Base-by-base conservation (phyloP, 2,797 vertebrate species). In the Sebastes matsubarae region DNA sequence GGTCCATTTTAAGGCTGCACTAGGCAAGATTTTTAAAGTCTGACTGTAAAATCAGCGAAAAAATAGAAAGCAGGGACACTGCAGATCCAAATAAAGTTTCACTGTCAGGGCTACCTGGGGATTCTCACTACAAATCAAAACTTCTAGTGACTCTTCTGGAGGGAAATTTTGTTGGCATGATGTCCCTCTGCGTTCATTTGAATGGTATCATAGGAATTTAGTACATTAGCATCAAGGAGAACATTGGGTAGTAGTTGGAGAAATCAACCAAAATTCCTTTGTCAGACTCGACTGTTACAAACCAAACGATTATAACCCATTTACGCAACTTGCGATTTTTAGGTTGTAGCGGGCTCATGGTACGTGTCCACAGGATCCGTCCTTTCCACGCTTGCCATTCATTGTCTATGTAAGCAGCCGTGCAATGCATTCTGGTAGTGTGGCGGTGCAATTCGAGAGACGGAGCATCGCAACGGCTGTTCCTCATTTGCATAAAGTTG, bases 1-100 rank as follows among this genome's bases (percentile, higher is more conserved):
- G 54, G 71, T 32, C 13, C 8, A 1, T 67, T 83, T 84, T 68
- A 74, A 81, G 73, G 57, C 54, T 27, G 65, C 66, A 55, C 22
- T 1, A 22, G 24, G 66, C 57, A 13, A 0, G 14, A 63, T 58
- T 64, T 71, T 32, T 71, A 34, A 14, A 14, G 54, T 66, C 36
- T 4, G 11, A 25, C 34, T 30, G 61, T 52, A 67, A 72, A 64
- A 80, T 60, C 57, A 66, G 27, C 50, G 68, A 42, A 80, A 75
- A 36, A 63, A 79, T 65, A 32, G 5, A 55, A 70, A 75, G 54
- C 18, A 10, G 5, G 24, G 46, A 24, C 20, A 25, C 22, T n/a
- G 73, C 65, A 25, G 50, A 36, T 2, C 25, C 32, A 59, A 0
- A 69, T 68, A 14, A 50, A 22, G 38, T 69, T 72, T 71, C 8